Percentiles rank a stretch among this genome's conserved stretches.
phyloP scores from a whole-genome alignment of 2,888 invertebrate genomes.

The Hyalella azteca region DNA sequence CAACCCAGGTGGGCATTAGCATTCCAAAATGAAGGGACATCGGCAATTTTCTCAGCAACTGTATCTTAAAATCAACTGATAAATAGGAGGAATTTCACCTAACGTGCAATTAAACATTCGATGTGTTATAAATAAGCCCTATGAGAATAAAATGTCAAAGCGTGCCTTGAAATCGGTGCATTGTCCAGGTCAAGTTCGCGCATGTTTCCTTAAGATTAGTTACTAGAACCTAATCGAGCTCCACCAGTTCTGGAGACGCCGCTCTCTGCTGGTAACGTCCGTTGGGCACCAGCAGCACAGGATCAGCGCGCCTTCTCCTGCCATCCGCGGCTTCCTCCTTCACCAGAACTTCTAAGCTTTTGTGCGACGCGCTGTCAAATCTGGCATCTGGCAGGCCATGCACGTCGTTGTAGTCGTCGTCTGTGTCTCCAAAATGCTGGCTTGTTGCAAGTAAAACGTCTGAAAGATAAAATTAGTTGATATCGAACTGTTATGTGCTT shows the following conservation, averaged over 20 bases:
- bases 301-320: background rate
- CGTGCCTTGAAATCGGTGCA: too few relatives aligned
- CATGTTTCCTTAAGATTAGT: too few relatives aligned
- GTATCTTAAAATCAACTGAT: too few relatives aligned
- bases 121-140: too few relatives aligned
- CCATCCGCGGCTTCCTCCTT: background rate
- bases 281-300: background rate
- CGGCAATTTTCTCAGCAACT: too few relatives aligned
- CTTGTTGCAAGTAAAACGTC: background rate
- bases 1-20: too few relatives aligned
- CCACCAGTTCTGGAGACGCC: background rate
- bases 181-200: too few relatives aligned
- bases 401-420: background rate
- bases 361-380: background rate
- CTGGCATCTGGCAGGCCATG: background rate
- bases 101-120: too few relatives aligned
- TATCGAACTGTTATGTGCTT: background rate
- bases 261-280: background rate
- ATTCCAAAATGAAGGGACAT: too few relatives aligned
- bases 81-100: too few relatives aligned
- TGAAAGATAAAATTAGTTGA: background rate
- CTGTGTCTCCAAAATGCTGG: background rate
- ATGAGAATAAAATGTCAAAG: too few relatives aligned
- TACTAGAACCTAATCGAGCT: constrained; percentile 4
- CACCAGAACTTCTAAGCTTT: too few relatives aligned